Evolutionary conservation across 1,140 invertebrate genomes (phyloP).

Genomic region (Cryptotermes secundus): DNA sequence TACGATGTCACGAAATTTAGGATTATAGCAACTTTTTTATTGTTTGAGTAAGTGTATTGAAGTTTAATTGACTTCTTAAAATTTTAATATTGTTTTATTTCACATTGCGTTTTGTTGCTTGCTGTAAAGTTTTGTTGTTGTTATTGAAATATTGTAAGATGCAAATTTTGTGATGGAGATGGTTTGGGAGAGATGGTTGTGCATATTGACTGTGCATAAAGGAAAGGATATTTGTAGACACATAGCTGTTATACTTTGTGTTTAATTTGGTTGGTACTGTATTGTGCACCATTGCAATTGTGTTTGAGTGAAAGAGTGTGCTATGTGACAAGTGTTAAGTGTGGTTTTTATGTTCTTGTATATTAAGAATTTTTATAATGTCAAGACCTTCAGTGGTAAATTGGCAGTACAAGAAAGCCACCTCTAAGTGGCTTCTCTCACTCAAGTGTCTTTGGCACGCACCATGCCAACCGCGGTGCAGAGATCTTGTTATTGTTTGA

Average conservation of each 20-base stretch:
- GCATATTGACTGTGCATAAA: not conserved
- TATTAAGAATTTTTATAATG: conserved; percentile 22
- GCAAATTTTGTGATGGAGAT: conserved; percentile 19
- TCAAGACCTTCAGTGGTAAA: not conserved
- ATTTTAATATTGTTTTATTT: conserved; percentile 35
- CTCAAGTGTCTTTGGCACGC: conserved; percentile 20
- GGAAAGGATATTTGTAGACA: not conserved
- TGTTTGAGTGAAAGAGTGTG: conserved; percentile 25
- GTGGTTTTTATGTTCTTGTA: conserved; percentile 26
- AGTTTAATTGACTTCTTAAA: conserved; percentile 30
- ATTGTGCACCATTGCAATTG: not conserved
- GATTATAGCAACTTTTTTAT: conserved; percentile 28
- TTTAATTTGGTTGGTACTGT: conserved; percentile 23
- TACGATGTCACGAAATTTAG: conserved; percentile 31
- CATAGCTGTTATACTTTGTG: not conserved
- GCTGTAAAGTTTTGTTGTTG: conserved; percentile 33
- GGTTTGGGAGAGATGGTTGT: not conserved
- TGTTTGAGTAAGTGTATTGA: conserved; percentile 30
- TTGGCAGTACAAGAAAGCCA: conserved; percentile 21
- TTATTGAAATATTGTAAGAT: conserved; percentile 29
- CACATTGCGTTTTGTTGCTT: conserved; percentile 33
- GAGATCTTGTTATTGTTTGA: conserved; percentile 13
- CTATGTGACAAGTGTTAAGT: not conserved
- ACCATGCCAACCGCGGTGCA: conserved; percentile 13
- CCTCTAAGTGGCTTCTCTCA: conserved; percentile 7